Conservation (phyloP, 2,113 vertebrate species). For the Cyprinodon tularosa region DNA sequence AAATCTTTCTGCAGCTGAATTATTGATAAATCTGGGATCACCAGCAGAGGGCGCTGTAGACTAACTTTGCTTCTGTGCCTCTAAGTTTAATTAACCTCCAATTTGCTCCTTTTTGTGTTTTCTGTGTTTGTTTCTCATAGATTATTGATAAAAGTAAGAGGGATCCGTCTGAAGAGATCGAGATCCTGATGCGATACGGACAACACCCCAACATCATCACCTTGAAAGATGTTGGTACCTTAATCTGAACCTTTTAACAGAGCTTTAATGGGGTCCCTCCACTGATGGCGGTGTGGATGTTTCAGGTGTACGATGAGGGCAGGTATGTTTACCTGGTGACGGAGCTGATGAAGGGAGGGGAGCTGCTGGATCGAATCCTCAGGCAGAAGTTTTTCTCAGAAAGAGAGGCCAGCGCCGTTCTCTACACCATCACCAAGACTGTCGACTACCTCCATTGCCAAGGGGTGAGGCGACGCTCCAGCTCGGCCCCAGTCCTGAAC, state of each 20-base stretch:
- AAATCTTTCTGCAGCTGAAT: background rate
- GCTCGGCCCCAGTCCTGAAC: fast-evolving
- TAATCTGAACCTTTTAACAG: background rate
- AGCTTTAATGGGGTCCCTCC: background rate
- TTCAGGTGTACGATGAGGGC: conserved; percentile 93
- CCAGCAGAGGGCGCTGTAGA: conserved; percentile 74
- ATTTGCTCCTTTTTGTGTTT: background rate
- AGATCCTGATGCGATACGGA: conserved; percentile 96
- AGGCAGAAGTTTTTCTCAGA: conserved; percentile 96
- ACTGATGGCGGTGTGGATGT: conserved; percentile 8
- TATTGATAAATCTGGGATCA: background rate
- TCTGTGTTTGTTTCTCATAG: conserved; percentile 68
- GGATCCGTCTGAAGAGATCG: conserved; percentile 97
- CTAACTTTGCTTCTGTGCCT: background rate
- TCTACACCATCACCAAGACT: conserved; percentile 94
- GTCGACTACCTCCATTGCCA: conserved; percentile 98
- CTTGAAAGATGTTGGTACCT: conserved; percentile 90
- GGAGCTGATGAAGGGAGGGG: conserved; percentile 96
- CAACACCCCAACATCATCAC: conserved; percentile 98
- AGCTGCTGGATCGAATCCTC: conserved; percentile 94
- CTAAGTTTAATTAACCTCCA: background rate
- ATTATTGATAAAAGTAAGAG: conserved; percentile 98
- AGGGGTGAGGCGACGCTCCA: conserved; percentile 82
- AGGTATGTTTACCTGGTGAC: conserved; percentile 94
- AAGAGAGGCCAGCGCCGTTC: conserved; percentile 91